Evolutionary conservation across 2,797 vertebrate genomes (phyloP).

Genomic region (Mormyrops boulengeri): DNA sequence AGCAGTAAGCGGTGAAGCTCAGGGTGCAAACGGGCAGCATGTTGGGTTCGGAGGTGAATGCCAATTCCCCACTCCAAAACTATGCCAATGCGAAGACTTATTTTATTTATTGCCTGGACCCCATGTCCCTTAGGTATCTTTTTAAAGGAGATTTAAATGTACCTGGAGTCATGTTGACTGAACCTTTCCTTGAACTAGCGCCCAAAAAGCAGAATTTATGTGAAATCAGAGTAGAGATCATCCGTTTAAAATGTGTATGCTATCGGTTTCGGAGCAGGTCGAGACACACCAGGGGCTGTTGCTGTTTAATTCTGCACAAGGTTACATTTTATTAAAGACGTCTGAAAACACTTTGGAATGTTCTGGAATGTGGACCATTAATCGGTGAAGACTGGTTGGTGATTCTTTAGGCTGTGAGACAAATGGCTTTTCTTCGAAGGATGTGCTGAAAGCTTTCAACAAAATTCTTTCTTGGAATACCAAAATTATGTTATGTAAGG

Average conservation of each 20-base stretch:
- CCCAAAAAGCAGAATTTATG: neutral
- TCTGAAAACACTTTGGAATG: neutral
- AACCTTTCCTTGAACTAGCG: neutral
- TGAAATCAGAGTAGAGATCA: neutral
- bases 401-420: neutral
- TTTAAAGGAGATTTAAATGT: constrained; percentile 3
- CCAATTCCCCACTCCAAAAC: neutral
- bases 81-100: neutral
- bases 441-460: constrained; percentile 2
- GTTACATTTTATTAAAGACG: neutral
- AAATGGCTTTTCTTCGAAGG: neutral
- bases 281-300: neutral
- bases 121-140: constrained; percentile 3
- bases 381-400: neutral
- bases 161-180: neutral
- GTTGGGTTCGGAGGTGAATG: neutral
- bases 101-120: constrained; percentile 12
- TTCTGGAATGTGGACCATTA: neutral
- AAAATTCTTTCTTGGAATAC: neutral
- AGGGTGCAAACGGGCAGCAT: neutral
- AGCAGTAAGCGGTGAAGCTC: neutral
- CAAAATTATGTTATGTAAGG: constrained; percentile 5
- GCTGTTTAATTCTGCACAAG: neutral
- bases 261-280: neutral
- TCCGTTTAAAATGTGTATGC: neutral